Conservation (phyloP, 30 jellyfish, hydroid and myxozoan species). For the Morbakka virulenta region DNA sequence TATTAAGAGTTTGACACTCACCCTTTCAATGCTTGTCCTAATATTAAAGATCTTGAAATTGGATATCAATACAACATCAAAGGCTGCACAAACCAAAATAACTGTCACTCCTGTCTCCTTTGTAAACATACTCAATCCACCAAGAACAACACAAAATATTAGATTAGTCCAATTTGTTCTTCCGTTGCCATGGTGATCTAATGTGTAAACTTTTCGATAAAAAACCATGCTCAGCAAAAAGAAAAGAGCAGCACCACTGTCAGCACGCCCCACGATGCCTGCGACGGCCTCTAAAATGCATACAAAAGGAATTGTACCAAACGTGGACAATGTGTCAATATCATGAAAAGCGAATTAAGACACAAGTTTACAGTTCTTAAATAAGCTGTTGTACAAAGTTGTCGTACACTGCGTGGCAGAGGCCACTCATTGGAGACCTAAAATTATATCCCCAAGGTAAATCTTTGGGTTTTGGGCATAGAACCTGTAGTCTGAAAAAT, state of each 20-base stretch:
- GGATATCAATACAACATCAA: slow-evolving; percentile 54
- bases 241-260: slow-evolving; percentile 73
- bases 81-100: slow-evolving; percentile 64
- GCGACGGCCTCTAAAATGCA: slow-evolving; percentile 99
- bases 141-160: slow-evolving; percentile 19
- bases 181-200: neutral
- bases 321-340: no score
- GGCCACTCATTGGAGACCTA: no score
- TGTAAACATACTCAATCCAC: slow-evolving; percentile 54
- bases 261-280: slow-evolving; percentile 98
- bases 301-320: no score
- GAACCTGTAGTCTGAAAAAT: no score
- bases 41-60: slow-evolving; percentile 28
- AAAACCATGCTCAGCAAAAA: slow-evolving; percentile 44
- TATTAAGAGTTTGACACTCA: no score
- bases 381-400: no score
- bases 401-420: no score
- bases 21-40: slow-evolving; percentile 13
- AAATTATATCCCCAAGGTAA: no score
- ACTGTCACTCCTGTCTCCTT: slow-evolving; percentile 92
- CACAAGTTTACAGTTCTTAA: no score
- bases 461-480: no score
- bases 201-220: slow-evolving; percentile 30
- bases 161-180: slow-evolving; percentile 27
- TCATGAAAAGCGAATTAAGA: no score